Evolutionary conservation across 2,113 vertebrate species (phyloP).

Genomic region (Cricetomys ansorgei): DNA sequence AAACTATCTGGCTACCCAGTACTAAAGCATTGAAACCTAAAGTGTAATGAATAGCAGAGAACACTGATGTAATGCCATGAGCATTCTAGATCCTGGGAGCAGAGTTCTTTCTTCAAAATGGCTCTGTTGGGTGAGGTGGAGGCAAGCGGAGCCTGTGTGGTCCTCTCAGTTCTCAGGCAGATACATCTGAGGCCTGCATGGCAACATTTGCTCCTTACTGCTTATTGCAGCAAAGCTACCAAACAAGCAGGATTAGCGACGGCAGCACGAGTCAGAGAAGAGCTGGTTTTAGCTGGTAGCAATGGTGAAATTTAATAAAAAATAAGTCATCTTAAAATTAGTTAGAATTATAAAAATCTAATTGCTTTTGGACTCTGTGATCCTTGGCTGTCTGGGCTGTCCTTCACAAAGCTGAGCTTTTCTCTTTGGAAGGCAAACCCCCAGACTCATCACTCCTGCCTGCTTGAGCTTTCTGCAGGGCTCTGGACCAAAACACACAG

Average conservation of each 20-base stretch:
- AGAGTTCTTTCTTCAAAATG: background rate
- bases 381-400: background rate
- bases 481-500: background rate
- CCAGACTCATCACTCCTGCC: fast-evolving
- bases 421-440: background rate
- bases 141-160: background rate
- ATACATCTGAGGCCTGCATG: background rate
- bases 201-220: background rate
- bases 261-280: background rate
- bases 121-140: background rate
- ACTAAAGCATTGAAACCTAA: constrained; percentile 47
- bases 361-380: background rate
- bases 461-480: background rate
- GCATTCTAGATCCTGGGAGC: background rate
- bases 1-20: background rate
- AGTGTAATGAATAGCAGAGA: background rate
- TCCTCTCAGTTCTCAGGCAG: background rate
- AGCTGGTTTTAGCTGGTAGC: background rate
- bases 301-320: background rate
- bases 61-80: background rate
- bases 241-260: background rate
- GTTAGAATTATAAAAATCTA: background rate
- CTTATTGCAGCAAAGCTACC: background rate
- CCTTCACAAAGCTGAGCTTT: background rate
- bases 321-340: background rate